Evolutionary conservation across 2,113 vertebrate species (phyloP), one percentile per base, ranked within the genome.

Genomic region (Galbula dea): DNA sequence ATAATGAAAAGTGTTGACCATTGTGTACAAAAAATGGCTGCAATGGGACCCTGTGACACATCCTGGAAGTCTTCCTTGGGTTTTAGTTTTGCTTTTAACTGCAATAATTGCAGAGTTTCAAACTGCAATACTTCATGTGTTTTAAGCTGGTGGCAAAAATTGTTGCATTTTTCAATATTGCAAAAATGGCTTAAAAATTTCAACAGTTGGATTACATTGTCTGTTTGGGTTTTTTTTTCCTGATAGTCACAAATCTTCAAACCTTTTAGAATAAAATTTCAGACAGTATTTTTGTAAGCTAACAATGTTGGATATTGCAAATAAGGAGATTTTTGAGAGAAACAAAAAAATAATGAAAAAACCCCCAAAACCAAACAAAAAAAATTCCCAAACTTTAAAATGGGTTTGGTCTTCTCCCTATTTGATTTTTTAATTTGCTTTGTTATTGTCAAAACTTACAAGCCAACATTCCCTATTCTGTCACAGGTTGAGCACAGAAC

Each of bases 11-110:
- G 8, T 32, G 26, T 27, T 5, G 11, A n/a, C 23, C 18, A 8
- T 7, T 45, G 17, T 7, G 15, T 67, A 59, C 3, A 29, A 36
- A 73, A 73, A 17, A 52, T 14, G 26, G 10, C 41, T 71, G 27
- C 21, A 48, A 20, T 0, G 0, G 37, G 49, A 43, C 49, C 12
- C 48, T 8, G 7, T 54, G 69, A 55, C 7, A 6, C 8, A 13
- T 34, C 12, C 39, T 82, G 0, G 41, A 46, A 58, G 18, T 63
- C 43, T 57, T 61, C 81, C 16, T 55, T 58, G 30, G 16, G n/a
- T 66, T 89, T 72, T 51, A 68, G 29, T 22, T 88, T 59, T 83
- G 22, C 12, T 63, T 82, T 88, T 59, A 26, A 34, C 29, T 79
- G 37, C 34, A 63, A 1, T 59, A 46, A 26, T 63, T 46, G 12